These are phyloP conservation scores for Girardia tigrina DNA, from an alignment of 2,888 invertebrate species.

Conservation along the genomic window DNA sequence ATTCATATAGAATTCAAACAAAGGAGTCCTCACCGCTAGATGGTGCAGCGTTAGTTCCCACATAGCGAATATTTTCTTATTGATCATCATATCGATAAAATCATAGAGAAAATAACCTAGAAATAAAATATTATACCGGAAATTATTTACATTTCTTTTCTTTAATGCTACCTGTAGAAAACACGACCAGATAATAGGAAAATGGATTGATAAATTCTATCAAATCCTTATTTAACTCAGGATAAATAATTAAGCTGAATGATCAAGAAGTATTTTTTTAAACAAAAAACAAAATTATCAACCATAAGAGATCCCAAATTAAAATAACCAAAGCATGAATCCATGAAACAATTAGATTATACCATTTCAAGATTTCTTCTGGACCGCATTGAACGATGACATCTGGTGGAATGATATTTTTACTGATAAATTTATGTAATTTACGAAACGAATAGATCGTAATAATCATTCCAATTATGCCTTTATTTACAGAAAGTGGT, in stretches of 20 bases:
- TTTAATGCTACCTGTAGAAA: not conserved
- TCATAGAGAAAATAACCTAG: constrained; percentile 2
- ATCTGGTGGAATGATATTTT: not conserved
- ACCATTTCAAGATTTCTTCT: not conserved
- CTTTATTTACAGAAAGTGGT: no score
- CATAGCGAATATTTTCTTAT: not conserved
- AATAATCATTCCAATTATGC: not conserved
- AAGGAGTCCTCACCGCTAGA: constrained; percentile 2
- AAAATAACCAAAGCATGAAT: not conserved
- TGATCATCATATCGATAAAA: not conserved
- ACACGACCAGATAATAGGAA: not conserved
- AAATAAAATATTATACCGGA: not conserved
- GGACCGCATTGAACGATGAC: not conserved
- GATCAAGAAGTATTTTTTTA: not conserved
- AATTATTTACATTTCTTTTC: not conserved
- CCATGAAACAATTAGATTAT: constrained; percentile 7
- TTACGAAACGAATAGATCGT: not conserved
- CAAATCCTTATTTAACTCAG: constrained; percentile 15
- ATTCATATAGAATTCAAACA: no score
- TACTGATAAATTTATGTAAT: not conserved
- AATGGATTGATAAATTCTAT: not conserved
- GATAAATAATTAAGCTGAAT: not conserved
- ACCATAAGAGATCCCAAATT: constrained; percentile 11
- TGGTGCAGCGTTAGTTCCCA: constrained; percentile 7
- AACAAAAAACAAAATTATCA: not conserved